Percentiles rank a stretch among this genome's conserved stretches.
Evolutionary conservation across 2,113 vertebrate species (phyloP).

Genomic region (Cinclus cinclus): DNA sequence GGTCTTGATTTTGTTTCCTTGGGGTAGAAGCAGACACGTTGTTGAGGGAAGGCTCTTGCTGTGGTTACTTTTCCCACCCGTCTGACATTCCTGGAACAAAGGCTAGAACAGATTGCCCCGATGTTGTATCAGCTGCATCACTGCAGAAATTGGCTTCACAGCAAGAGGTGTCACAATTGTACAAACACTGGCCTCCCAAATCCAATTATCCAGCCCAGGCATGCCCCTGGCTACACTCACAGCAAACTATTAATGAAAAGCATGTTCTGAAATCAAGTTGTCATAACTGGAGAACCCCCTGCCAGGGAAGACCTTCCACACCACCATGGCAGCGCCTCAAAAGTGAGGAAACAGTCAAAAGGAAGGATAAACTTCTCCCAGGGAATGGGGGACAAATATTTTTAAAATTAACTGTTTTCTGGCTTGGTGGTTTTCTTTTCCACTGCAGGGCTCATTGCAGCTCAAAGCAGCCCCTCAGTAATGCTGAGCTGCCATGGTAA

Average conservation of each 20-base stretch:
- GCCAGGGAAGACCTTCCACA: neutral
- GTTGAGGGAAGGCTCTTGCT: neutral
- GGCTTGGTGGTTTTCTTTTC: neutral
- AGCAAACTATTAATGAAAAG: neutral
- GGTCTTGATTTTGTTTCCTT: neutral
- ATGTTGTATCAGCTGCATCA: neutral
- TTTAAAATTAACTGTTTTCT: neutral
- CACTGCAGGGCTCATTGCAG: neutral
- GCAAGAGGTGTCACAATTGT: neutral
- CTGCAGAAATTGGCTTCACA: neutral
- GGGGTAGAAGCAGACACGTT: neutral
- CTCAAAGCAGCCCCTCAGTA: neutral
- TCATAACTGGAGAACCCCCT: neutral
- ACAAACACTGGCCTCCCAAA: neutral
- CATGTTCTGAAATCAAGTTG: neutral
- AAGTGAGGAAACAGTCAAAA: neutral
- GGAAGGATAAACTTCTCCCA: neutral
- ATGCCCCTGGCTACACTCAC: neutral
- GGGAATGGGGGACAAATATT: neutral
- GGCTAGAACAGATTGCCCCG: neutral
- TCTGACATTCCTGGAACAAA: neutral
- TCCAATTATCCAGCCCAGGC: neutral
- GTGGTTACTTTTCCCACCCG: neutral
- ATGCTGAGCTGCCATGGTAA: neutral
- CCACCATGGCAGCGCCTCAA: fast-evolving